Evolutionary conservation across 2,888 invertebrate species (phyloP), one percentile per base, ranked within the genome.

Genomic region (Leptinotarsa tumamoca): DNA sequence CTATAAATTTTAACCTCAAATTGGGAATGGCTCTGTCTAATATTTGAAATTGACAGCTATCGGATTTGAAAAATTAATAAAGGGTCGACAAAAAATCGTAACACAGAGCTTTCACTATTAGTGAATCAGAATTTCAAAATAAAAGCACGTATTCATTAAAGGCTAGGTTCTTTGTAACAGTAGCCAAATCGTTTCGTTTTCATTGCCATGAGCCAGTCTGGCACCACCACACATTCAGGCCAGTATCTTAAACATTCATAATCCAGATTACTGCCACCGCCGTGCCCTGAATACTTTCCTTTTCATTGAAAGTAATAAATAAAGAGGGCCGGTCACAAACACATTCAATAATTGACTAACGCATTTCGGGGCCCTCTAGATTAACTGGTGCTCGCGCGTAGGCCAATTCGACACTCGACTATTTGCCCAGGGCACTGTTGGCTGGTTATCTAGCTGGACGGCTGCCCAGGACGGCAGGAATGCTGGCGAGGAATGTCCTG

Each of bases 281-380:
- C 27, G 17, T 21, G 54, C 52, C 66, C 43, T 61, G 15, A 58
- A 63, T 51, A 68, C 33, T 49, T 50, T 54, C 50, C 76, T 18
- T 51, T 68, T 51, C 15, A 72, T 61, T 74, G 77, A 74, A 76
- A 75, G 78, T 74, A 78, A 80, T 80, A 80, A 79, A 78, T 78
- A 77, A 72, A 72, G 74, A 75, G 74, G 76, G 70, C 50, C 70
- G 79, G 78, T 78, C 74, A 74, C 79, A 80, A 82, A 81, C 81
- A 78, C 78, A 80, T 73, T 77, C 78, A 81, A 83, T 82, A 81
- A 81, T 83, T 80, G 82, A 82, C 80, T 83, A 82, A 80, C 80
- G 78, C 80, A 76, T 72, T 78, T 70, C 76, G 67, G 72, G 23
- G 69, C 79, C 78, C 74, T 33, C 69, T 77, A 80, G 82, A 82